Evolutionary conservation across 1,140 invertebrate genomes (phyloP), one percentile per base, ranked within the genome.

Genomic region (Zaprionus camerounensis): DNA sequence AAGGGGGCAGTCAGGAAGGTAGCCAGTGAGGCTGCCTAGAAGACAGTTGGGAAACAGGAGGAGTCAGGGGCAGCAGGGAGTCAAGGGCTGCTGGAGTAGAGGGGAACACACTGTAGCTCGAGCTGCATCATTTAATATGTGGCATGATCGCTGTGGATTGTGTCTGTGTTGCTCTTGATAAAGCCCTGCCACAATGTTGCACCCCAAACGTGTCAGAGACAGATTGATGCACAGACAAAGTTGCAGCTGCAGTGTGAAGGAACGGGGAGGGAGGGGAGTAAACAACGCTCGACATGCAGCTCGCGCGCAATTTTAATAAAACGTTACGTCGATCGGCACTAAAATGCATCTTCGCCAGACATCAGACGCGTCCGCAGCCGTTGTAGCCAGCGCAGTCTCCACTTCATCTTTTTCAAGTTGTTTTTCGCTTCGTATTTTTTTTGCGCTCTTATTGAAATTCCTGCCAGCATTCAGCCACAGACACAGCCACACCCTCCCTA

Each of bases 371-470:
- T 63, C 80, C 49, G 46, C 69, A 64, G 46, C 15, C 38, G 15
- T 17, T 24, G 51, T 15, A 17, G 36, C 17, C 13, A 46, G 57
- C 55, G 46, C 64, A 64, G 46, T 49, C 59, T 66, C 34, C 51
- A 53, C 49, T 44, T 78, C 62, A 55, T 24, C 56, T 58, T 51
- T 65, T 65, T 46, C 57, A 58, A 57, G 6, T 41, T 51, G 41
- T 36, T 64, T 64, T 31, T 65, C 66, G 56, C 7, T 46, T 17
- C 6, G 5, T n/a, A 7, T 17, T 44, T 41, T 53, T 58, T 62
- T 56, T 70, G 17, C 59, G 58, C 66, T 68, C 65, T 76, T 84
- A 81, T 84, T 90, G 85, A 90, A 90, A 90, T 88, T 84, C 84
- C 80, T 80, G 74, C 28, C 15, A 31, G 41, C 49, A 62, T 49